A percentile compares a stretch with the other conserved stretches of the same genome.
These are phyloP conservation scores for Unio pictorum DNA, from an alignment of 2,888 invertebrate species.

Conservation along the genomic window DNA sequence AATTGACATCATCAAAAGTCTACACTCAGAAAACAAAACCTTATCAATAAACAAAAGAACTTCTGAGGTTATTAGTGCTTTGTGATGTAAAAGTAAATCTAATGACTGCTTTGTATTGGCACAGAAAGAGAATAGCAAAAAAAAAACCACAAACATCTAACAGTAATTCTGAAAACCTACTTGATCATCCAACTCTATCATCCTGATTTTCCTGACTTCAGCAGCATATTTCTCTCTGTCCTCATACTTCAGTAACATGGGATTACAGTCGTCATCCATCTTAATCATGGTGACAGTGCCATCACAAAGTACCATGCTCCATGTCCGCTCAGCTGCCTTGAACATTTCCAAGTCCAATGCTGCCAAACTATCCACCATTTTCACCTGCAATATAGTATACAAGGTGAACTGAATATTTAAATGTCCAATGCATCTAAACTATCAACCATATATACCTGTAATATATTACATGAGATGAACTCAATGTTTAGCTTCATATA, in stretches of 20 bases:
- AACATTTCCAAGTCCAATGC: slow-evolving; percentile 59
- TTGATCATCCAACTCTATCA: slow-evolving; percentile 67
- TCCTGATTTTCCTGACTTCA: slow-evolving; percentile 58
- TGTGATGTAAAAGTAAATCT: too few species aligned
- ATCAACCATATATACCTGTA: slow-evolving; percentile 65
- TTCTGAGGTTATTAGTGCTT: too few species aligned
- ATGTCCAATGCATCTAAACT: slow-evolving; percentile 55
- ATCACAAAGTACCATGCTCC: slow-evolving; percentile 64
- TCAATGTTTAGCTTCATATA: too few species aligned
- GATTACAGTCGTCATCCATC: slow-evolving; percentile 56
- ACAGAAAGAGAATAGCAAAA: not conserved
- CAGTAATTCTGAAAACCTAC: slow-evolving; percentile 32
- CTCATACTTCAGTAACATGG: slow-evolving; percentile 52
- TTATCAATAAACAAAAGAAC: too few species aligned
- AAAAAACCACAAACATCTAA: not conserved
- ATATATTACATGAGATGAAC: not conserved
- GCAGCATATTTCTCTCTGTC: slow-evolving; percentile 63
- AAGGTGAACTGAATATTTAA: slow-evolving; percentile 38
- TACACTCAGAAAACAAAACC: too few species aligned
- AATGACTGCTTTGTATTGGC: not conserved
- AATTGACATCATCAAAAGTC: too few species aligned
- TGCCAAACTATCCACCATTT: slow-evolving; percentile 59
- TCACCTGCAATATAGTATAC: slow-evolving; percentile 47
- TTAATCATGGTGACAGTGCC: slow-evolving; percentile 57
- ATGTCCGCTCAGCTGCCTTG: slow-evolving; percentile 45